Base-by-base conservation (phyloP, 2,113 vertebrate genomes). In the Noctilio leporinus region DNA sequence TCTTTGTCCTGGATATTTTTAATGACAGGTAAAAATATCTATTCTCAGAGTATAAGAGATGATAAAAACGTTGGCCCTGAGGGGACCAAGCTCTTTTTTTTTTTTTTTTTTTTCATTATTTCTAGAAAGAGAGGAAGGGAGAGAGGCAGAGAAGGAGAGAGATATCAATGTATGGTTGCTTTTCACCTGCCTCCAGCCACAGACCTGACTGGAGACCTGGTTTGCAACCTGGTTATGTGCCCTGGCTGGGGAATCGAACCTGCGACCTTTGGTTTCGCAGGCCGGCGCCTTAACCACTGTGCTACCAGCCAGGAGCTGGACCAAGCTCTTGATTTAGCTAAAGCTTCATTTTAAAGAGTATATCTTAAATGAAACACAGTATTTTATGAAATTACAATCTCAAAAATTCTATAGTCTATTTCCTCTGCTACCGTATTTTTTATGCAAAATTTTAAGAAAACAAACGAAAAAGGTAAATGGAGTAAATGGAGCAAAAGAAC, bases 1-100 rank as follows among this genome's bases (percentile, higher is more conserved):
- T 65, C 75, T 88, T 72, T 62, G 87, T 73, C 91, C 87, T 51
- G 40, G 70, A 85, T 89, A 89, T 90, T 90, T 95, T 22, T 70
- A 45, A 67, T 59, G 51, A 76, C 22, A 89, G 49, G 70, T 89
- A 45, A 87, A 95, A 95, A 86, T 55, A 92, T 70, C 90, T 83
- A n/a, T 55, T 55, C 33, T 96, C 65, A 93, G 95, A 84, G 57
- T 76, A 26, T 59, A 75, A 3, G 76, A 93, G 51, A 77, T 93
- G 51, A 77, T 93, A 93, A 89, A 93, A 92, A 94, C 45, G 30
- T 47, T 92, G 75, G 76, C 62, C 47, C 73, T 81, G 28, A 88
- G 82, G 76, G 77, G 77, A 94, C 47, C n/a, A n/a, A n/a, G n/a
- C n/a, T n/a, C n/a, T n/a, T n/a, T n/a, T n/a, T n/a, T n/a, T n/a